Evolutionary conservation across 2,797 vertebrate genomes (phyloP), one percentile per base, ranked within the genome.

Genomic region (Amazona finschi): DNA sequence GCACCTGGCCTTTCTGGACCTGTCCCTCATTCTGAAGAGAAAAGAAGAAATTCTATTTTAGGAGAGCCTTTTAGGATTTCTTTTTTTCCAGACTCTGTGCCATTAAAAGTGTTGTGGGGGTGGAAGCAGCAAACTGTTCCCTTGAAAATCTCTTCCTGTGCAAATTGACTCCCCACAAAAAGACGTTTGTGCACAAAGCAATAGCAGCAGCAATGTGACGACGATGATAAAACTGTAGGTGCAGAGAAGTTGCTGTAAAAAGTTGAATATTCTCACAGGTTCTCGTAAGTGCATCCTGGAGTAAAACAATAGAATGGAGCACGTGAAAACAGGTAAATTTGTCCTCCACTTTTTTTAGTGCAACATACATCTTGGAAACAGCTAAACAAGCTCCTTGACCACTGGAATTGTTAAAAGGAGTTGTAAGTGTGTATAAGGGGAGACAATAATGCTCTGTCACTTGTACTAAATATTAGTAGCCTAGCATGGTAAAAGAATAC

Each of bases 141-240:
- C 65, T 89, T 67, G 52, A 93, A 94, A 87, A 93, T 73, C n/a
- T 94, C 22, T 87, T 93, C 90, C 75, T 89, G 41, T 89, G 57
- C 39, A 74, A 24, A 77, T 8, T 58, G 36, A 58, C 86, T 82
- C 36, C 46, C 19, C 11, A 15, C 8, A 24, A 88, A 86, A 86
- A 84, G 41, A 71, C 11, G 30, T 74, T 74, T 87, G 43, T 80
- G 72, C 39, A 36, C 55, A 80, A 77, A 83, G 43, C 58, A 85
- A 25, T 30, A 76, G 1, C 44, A 33, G 16, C 15, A 60, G 33
- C 12, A 65, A 81, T 84, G 27, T 62, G 30, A 73, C 31, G 60
- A 69, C 10, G 36, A 18, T 65, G 12, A 31, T 83, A 79, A 85
- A 80, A 65, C 28, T 72, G 12, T 58, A 65, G 43, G 9, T 71